A percentile compares a stretch with the other conserved stretches of the same genome.
Evolutionary conservation across 2,113 vertebrate species (phyloP).

Genomic region (Ceuthmochares aereus): DNA sequence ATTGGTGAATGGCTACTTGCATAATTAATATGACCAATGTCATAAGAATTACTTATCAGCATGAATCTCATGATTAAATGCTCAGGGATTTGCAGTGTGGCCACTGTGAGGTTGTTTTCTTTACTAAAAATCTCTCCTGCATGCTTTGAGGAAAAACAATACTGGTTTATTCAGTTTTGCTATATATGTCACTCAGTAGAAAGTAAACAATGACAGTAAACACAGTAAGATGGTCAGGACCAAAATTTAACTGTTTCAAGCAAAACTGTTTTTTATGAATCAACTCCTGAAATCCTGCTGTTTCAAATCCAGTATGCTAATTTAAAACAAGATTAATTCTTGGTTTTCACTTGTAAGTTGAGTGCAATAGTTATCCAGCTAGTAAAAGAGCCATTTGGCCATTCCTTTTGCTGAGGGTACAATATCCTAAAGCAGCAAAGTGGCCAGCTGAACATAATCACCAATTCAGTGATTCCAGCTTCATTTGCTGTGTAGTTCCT

Average conservation of each 20-base stretch:
- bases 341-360: not conserved
- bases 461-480: not conserved
- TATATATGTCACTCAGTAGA: not conserved
- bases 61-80: not conserved
- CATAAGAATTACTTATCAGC: not conserved
- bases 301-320: not conserved
- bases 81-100: not conserved
- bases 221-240: not conserved
- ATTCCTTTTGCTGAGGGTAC: not conserved
- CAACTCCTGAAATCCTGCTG: not conserved
- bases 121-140: not conserved
- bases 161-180: conserved; percentile 11
- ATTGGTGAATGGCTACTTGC: not conserved
- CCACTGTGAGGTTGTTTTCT: not conserved
- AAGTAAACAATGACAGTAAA: conserved; percentile 35
- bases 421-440: not conserved
- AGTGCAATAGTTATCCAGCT: not conserved
- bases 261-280: conserved; percentile 38
- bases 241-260: not conserved
- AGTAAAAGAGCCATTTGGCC: not conserved
- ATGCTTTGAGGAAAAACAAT: not conserved
- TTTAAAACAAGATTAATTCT: conserved; percentile 24
- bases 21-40: not conserved
- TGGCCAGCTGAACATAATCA: not conserved
- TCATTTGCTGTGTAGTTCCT: not conserved